Percentiles rank a stretch among this genome's conserved stretches.
Evolutionary conservation across 1,140 invertebrate genomes (phyloP).

Genomic region (Paralvinella palmiformis): DNA sequence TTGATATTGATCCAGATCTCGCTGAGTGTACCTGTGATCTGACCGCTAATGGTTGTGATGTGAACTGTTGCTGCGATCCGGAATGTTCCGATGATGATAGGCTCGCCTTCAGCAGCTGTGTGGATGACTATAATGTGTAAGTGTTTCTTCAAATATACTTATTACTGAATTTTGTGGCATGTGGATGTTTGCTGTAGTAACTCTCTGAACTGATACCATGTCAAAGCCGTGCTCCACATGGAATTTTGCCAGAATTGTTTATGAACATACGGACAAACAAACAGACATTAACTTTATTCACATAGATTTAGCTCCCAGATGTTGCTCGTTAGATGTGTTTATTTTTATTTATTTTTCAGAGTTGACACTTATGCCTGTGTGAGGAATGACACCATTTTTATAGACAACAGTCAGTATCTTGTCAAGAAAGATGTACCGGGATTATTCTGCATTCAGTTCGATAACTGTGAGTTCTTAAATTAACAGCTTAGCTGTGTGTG

Average conservation of each 20-base stretch:
- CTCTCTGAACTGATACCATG: no score
- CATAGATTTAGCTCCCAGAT: no score
- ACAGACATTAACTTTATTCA: no score
- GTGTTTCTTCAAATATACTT: no score
- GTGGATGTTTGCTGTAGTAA: no score
- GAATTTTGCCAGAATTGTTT: no score
- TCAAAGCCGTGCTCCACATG: no score
- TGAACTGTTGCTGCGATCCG: conserved; percentile 69
- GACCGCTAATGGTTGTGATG: conserved; percentile 59
- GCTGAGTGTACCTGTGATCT: conserved; percentile 47
- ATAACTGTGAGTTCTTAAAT: conserved; percentile 34
- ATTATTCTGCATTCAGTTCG: conserved; percentile 36
- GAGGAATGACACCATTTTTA: conserved; percentile 25
- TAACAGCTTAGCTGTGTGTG: no score
- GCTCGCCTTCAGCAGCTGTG: conserved; percentile 57
- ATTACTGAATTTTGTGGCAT: no score
- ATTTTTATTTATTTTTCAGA: conserved; percentile 12
- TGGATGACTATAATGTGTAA: conserved; percentile 45
- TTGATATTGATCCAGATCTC: no score
- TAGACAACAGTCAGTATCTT: conserved; percentile 28
- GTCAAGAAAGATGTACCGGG: conserved; percentile 24
- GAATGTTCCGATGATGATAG: conserved; percentile 59
- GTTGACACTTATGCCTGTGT: conserved; percentile 24
- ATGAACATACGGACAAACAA: no score
- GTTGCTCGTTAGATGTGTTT: neutral